A percentile compares a stretch with the other conserved stretches of the same genome.
Evolutionary conservation across 1,140 invertebrate genomes (phyloP).

Genomic region (Cataglyphis hispanica): DNA sequence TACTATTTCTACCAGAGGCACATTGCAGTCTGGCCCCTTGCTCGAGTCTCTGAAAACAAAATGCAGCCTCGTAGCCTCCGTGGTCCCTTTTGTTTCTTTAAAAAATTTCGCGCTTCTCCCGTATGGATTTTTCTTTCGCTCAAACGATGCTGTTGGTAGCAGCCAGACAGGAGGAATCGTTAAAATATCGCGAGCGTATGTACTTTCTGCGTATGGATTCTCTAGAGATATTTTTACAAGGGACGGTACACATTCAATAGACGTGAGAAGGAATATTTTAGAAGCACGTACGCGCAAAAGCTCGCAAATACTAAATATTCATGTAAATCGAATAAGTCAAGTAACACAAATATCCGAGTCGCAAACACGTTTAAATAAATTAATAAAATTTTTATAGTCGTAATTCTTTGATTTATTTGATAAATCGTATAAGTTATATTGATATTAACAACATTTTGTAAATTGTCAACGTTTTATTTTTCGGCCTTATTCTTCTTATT

Average conservation of each 20-base stretch:
- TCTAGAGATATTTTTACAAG: constrained; percentile 51
- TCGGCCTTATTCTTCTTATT: background rate
- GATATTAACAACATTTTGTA: constrained; percentile 8
- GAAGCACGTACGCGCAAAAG: background rate
- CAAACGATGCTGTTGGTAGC: constrained; percentile 26
- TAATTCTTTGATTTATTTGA: too few species aligned
- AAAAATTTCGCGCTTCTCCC: constrained; percentile 48
- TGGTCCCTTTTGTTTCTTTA: constrained; percentile 52
- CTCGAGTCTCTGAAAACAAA: constrained; percentile 44
- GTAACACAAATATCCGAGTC: background rate
- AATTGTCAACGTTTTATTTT: background rate
- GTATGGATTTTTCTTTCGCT: constrained; percentile 52
- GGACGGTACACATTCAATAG: background rate
- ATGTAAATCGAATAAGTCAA: constrained; percentile 18
- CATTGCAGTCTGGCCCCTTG: background rate
- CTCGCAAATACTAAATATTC: constrained; percentile 37
- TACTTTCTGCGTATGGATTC: constrained; percentile 19
- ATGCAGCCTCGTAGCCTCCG: background rate
- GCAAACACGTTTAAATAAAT: background rate
- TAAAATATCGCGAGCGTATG: constrained; percentile 54
- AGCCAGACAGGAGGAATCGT: constrained; percentile 37
- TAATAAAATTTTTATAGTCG: background rate
- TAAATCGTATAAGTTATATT: constrained; percentile 1
- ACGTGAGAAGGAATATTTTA: constrained; percentile 38
- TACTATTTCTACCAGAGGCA: constrained; percentile 21